Base-by-base conservation (phyloP, 2,113 vertebrate species). In the Hydrochoerus hydrochaeris region DNA sequence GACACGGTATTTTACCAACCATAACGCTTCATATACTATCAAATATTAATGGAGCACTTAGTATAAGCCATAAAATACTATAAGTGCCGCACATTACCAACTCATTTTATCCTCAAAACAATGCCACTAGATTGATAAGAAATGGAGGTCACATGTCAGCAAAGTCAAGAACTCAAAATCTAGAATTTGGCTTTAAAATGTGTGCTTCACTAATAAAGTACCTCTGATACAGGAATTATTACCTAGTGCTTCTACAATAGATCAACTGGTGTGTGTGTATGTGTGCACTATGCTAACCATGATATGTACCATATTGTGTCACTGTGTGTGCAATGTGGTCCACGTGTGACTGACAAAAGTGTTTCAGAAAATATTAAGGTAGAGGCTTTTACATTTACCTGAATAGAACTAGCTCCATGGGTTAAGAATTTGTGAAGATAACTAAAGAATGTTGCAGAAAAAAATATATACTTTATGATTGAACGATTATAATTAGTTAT, bases 21-120 rank as follows among this genome's bases (percentile, higher is more conserved):
- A 19, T 57, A 57, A 57, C 87, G 57, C 38, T 69, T 85, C 17
- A 3, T 17, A 71, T 78, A 5, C 19, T n/a, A 38, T 8, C 57
- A 38, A 86, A n/a, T 54, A 89, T 89, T 86, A 80, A 38, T 67
- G 60, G 12, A 85, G 22, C 30, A 77, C 12, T 86, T 90, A 71
- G 3, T 83, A 16, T 82, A 82, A 65, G n/a, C 11, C 32, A 69
- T 22, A 19, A 2, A 67, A 13, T 58, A 17, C 60, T 75, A 30
- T n/a, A 38, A 52, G 4, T 81, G 22, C 3, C 49, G 80, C 35
- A 38, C 78, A 54, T 78, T 84, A 67, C 10, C 30, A 65, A 78
- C 22, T 73, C 83, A 67, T 58, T 91, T 95, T 77, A 93, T 62
- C 24, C 24, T 80, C 24, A 84, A 26, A 91, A 85, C 86, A 90